Conservation (phyloP, 2,113 vertebrate species). For the Promerops cafer region DNA sequence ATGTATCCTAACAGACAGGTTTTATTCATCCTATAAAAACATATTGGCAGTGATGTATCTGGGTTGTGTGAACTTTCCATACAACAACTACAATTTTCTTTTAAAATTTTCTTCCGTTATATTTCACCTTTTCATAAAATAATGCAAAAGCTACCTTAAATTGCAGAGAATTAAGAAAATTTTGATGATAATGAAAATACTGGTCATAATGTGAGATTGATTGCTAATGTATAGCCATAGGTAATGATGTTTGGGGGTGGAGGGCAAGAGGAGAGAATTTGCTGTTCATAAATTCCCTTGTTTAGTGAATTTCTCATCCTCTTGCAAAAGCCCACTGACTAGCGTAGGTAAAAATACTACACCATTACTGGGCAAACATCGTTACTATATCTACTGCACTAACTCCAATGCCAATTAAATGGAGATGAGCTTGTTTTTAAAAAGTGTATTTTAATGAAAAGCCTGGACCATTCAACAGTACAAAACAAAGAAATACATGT, state of each 20-base stretch:
- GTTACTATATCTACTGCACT: not conserved
- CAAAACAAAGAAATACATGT: not conserved
- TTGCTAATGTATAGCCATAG: not conserved
- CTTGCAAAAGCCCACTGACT: not conserved
- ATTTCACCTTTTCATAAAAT: not conserved
- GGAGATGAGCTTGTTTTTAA: not conserved
- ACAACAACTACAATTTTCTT: not conserved
- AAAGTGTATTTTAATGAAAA: not conserved
- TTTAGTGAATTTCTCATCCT: not conserved
- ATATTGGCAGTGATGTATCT: not conserved
- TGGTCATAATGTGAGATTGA: not conserved
- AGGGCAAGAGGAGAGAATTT: not conserved
- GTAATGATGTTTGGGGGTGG: not conserved
- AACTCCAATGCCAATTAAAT: not conserved
- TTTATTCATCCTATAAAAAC: not conserved
- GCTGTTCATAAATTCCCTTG: not conserved
- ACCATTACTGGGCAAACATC: not conserved
- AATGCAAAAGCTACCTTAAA: not conserved
- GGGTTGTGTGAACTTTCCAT: not conserved
- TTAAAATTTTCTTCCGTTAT: not conserved
- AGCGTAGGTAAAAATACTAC: not conserved
- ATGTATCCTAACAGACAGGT: not conserved
- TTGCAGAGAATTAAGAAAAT: not conserved
- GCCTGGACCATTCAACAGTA: not conserved
- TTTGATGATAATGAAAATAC: not conserved